Percentiles rank a stretch among this genome's conserved stretches.
Evolutionary conservation across 2,888 invertebrate genomes (phyloP).

Genomic region (Melanostoma scalare): DNA sequence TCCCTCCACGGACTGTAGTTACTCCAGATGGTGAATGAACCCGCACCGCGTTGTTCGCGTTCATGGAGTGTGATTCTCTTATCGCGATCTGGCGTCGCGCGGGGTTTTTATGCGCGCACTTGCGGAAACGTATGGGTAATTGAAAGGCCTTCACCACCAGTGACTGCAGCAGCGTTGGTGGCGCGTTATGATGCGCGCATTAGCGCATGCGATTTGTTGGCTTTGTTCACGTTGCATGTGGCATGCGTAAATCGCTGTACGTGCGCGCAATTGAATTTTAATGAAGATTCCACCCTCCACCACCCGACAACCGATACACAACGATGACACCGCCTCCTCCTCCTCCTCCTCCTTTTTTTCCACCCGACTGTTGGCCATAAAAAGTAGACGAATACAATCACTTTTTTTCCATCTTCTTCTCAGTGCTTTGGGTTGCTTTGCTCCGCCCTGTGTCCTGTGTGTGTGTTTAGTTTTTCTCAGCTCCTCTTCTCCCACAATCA

Average conservation of each 20-base stretch:
- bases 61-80: slow-evolving; percentile 71
- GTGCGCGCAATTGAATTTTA: slow-evolving; percentile 73
- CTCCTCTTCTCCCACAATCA: slow-evolving; percentile 30
- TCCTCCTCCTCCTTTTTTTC: no score
- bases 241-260: slow-evolving; percentile 72
- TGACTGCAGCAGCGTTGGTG: slow-evolving; percentile 46
- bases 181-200: slow-evolving; percentile 72
- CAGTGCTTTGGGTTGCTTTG: slow-evolving; percentile 28
- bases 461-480: background rate
- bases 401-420: background rate
- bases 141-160: slow-evolving; percentile 62
- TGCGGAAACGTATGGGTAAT: slow-evolving; percentile 72
- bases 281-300: slow-evolving; percentile 68
- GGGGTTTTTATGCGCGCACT: slow-evolving; percentile 61
- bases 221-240: slow-evolving; percentile 73
- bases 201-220: slow-evolving; percentile 71
- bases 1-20: slow-evolving; percentile 41
- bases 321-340: background rate
- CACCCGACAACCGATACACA: slow-evolving; percentile 16
- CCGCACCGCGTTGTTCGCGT: slow-evolving; percentile 41
- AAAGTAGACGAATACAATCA: background rate
- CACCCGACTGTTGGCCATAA: background rate
- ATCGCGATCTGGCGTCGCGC: slow-evolving; percentile 51
- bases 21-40: slow-evolving; percentile 71
- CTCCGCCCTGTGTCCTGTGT: slow-evolving; percentile 63